Base-by-base conservation (phyloP, 2,113 vertebrate species). In the Leptocoma aspasia region DNA sequence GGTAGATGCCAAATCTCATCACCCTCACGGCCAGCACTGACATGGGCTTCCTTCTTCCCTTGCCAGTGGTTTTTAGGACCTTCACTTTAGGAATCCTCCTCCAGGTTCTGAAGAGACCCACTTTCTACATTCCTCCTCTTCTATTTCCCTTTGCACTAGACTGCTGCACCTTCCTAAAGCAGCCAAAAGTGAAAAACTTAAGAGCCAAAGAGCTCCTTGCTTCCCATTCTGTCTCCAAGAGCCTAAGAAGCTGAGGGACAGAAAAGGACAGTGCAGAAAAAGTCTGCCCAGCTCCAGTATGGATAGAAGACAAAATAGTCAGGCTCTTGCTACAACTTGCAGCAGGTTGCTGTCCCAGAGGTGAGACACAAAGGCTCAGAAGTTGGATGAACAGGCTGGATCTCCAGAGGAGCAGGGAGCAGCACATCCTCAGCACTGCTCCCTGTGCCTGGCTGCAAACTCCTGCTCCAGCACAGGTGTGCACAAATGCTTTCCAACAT, bases 31-130 rank as follows among this genome's bases (percentile, higher is more conserved):
- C 22, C 45, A 79, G 31, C 10, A 17, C 22, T 39, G 41, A 49
- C 0, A 0, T 6, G 13, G 4, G 42, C n/a, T 60, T 82, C 56
- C 39, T 86, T 59, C 52, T 60, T 84, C n/a, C 20, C 8, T 42
- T 57, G 30, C 12, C 60, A 78, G 27, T 12, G 44, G 5, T 31
- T 90, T 85, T 30, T 3, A 13, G 30, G n/a, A 60, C 42, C 19
- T 33, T n/a, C 28, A 20, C 11, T 30, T 16, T 54, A 79, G 19
- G 15, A 73, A 30, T 21, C 11, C 22, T 49, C 6, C n/a, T 79
- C 49, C 41, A 82, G 7, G 22, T 76, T 76, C 4, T 4, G 23
- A 61, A 78, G 14, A 82, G 37, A 77, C 13, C 0, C 6, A 20
- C 6, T n/a, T 78, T 41, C 45, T 60, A 28, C 16, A 37, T 15